These are phyloP conservation scores for Edolisoma coerulescens DNA, from an alignment of 2,113 vertebrate genomes.

Conservation along the genomic window DNA sequence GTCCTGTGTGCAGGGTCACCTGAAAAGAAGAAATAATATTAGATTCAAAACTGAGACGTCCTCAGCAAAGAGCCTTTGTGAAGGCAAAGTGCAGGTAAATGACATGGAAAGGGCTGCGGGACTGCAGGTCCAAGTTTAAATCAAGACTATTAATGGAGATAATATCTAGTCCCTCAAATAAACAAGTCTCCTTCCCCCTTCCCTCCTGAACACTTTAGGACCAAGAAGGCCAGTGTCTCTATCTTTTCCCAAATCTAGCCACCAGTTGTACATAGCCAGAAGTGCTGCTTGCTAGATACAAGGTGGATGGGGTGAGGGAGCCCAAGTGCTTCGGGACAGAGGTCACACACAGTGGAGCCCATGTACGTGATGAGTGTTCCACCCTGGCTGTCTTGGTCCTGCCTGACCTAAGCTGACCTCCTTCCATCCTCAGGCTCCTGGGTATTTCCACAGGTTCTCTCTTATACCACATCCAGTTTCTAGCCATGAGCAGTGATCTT, in stretches of 20 bases:
- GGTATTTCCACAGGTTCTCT: background rate
- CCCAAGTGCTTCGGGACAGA: background rate
- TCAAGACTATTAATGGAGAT: background rate
- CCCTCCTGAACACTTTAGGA: background rate
- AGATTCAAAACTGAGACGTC: background rate
- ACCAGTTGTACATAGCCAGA: background rate
- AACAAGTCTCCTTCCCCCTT: background rate
- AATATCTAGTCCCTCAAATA: background rate
- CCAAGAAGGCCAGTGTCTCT: background rate
- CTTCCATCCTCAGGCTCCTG: background rate
- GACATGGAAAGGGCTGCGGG: background rate
- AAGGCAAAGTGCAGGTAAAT: background rate
- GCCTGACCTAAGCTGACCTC: background rate
- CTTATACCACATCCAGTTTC: background rate
- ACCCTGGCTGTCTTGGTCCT: background rate
- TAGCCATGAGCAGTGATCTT: background rate
- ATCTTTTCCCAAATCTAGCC: background rate
- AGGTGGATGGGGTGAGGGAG: background rate
- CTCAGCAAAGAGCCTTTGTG: background rate
- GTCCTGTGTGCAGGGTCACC: conserved; percentile 91
- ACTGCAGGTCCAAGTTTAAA: background rate
- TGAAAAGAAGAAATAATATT: conserved; percentile 53
- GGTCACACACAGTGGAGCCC: background rate
- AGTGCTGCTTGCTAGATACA: background rate
- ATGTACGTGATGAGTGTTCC: background rate